These are phyloP conservation scores for Alloplasta piceator DNA, from an alignment of 2,888 invertebrate species.

Conservation along the genomic window DNA sequence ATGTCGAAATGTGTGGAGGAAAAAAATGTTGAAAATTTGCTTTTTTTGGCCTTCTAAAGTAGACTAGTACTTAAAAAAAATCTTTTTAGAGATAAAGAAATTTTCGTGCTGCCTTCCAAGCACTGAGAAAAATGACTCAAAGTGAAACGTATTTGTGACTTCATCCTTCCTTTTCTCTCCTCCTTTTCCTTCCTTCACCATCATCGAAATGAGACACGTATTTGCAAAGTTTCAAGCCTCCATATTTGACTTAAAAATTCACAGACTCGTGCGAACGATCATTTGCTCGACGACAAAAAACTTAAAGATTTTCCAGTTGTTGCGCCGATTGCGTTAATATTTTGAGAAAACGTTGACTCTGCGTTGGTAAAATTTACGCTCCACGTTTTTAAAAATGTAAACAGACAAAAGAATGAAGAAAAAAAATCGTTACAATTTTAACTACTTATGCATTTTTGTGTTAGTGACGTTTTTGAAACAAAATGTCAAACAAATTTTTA, in stretches of 20 bases:
- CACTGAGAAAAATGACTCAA: not conserved
- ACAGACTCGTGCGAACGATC: constrained; percentile 33
- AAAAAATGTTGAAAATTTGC: no score
- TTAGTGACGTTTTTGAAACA: no score
- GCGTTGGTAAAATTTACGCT: no score
- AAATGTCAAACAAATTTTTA: no score
- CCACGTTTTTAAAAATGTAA: no score
- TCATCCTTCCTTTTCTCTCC: not conserved
- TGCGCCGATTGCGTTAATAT: constrained; percentile 24
- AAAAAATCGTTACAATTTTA: no score
- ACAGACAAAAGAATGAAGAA: no score
- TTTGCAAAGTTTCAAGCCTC: constrained; percentile 7
- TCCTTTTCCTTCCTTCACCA: no score
- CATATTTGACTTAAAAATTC: constrained; percentile 54
- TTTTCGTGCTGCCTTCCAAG: not conserved
- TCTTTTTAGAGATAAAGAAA: not conserved
- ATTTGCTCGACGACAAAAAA: not conserved
- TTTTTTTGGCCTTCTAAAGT: no score
- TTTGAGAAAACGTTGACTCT: constrained; percentile 24
- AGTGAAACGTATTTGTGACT: constrained; percentile 25
- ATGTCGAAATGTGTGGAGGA: no score
- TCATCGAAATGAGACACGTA: not conserved
- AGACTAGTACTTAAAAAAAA: no score
- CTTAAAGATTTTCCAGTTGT: constrained; percentile 28
- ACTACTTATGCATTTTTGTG: no score